These are phyloP conservation scores for Epinephelus coioides DNA, from an alignment of 2,797 vertebrate genomes.

Conservation along the genomic window DNA sequence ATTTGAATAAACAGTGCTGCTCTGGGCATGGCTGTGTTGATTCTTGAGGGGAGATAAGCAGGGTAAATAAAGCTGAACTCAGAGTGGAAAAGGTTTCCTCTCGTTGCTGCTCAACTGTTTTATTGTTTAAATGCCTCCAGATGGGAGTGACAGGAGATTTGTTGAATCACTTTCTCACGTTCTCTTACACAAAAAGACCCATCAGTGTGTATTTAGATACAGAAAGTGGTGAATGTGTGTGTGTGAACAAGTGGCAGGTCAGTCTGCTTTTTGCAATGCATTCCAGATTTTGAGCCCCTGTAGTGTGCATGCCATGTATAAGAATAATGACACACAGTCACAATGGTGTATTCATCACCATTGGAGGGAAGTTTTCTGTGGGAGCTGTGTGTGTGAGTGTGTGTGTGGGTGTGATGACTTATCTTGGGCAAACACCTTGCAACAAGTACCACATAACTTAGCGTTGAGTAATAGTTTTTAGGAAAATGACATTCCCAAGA, in stretches of 20 bases:
- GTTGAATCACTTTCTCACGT: conserved; percentile 32
- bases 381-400: neutral
- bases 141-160: conserved; percentile 54
- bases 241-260: conserved; percentile 19
- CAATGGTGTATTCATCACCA: conserved; percentile 45
- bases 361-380: neutral
- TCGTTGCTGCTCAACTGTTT: conserved; percentile 57
- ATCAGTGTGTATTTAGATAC: conserved; percentile 4
- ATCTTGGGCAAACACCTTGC: conserved; percentile 70
- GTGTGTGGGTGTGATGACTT: conserved; percentile 40
- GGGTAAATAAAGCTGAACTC: conserved; percentile 72
- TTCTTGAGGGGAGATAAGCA: conserved; percentile 72
- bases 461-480: conserved; percentile 49
- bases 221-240: conserved; percentile 15
- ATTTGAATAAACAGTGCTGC: conserved; percentile 72
- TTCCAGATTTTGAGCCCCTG: conserved; percentile 11
- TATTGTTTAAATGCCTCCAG: conserved; percentile 72
- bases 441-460: conserved; percentile 51
- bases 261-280: conserved; percentile 9
- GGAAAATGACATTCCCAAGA: conserved; percentile 43
- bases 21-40: conserved; percentile 56
- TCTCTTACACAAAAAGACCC: conserved; percentile 21
- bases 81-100: conserved; percentile 57
- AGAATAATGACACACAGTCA: conserved; percentile 43
- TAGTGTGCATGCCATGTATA: conserved; percentile 32